These are phyloP conservation scores for Eretmocerus hayati DNA, from an alignment of 2,888 invertebrate genomes.

Conservation along the genomic window DNA sequence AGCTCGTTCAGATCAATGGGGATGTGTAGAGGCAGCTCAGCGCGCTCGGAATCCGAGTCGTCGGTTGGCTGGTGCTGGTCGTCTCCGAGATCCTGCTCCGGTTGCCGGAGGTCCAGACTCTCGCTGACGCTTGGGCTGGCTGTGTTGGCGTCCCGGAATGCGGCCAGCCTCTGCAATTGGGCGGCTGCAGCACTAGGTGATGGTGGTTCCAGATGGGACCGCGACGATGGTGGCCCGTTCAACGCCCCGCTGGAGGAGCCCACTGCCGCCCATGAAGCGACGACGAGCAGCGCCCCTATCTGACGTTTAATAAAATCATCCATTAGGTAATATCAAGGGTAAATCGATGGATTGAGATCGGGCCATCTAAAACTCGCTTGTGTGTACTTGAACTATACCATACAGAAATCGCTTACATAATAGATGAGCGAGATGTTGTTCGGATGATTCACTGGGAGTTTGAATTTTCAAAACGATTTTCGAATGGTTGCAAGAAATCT, in stretches of 20 bases:
- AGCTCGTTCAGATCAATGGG: conserved; percentile 18
- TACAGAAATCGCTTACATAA: too few species aligned
- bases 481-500: too few species aligned
- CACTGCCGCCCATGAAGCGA: conserved; percentile 2
- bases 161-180: conserved; percentile 37
- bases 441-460: too few species aligned
- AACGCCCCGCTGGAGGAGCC: neutral
- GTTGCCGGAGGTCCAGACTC: neutral
- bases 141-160: conserved; percentile 23
- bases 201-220: too few species aligned
- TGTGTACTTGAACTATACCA: too few species aligned
- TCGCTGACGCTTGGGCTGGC: neutral
- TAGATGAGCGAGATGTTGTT: too few species aligned
- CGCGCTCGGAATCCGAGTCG: neutral
- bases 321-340: too few species aligned
- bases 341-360: too few species aligned
- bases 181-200: conserved; percentile 33
- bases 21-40: neutral
- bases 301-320: too few species aligned
- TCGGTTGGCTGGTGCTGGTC: neutral
- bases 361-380: too few species aligned
- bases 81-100: neutral
- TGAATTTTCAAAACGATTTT: too few species aligned
- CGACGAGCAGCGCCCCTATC: conserved; percentile 12
- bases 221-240: conserved; percentile 1